A percentile compares a stretch with the other conserved stretches of the same genome.
Conservation (phyloP, 2,113 vertebrate genomes). For the Mionectes macconnelli region DNA sequence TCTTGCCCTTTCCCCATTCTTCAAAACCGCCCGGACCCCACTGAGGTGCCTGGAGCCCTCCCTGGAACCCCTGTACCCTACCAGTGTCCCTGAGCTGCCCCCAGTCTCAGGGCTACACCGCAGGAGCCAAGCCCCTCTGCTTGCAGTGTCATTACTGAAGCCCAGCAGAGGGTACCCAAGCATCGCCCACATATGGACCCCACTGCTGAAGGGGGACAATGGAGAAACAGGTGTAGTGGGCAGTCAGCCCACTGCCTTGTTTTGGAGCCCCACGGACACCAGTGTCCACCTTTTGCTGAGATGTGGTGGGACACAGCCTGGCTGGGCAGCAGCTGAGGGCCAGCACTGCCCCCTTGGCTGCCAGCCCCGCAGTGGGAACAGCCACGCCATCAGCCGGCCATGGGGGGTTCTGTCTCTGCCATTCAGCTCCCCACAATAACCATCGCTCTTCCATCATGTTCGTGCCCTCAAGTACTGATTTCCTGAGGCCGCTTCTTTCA, state of each 20-base stretch:
- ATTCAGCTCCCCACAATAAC: rapidly evolving
- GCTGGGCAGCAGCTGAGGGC: no score
- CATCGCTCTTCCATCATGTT: neutral
- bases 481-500: neutral
- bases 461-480: neutral
- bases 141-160: neutral
- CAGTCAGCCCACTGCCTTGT: neutral
- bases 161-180: neutral
- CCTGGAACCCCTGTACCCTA: neutral
- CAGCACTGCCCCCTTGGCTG: rapidly evolving
- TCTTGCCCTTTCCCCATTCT: neutral
- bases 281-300: neutral
- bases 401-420: neutral
- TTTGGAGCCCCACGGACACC: neutral
- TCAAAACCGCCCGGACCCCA: neutral
- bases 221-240: rapidly evolving
- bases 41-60: neutral
- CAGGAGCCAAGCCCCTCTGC: neutral
- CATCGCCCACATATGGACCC: neutral
- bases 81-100: neutral
- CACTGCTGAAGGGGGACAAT: neutral
- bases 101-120: rapidly evolving
- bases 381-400: neutral
- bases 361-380: rapidly evolving
- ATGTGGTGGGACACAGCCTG: rapidly evolving